Conservation (phyloP, 2,888 invertebrate species). For the Ichneumon xanthorius region DNA sequence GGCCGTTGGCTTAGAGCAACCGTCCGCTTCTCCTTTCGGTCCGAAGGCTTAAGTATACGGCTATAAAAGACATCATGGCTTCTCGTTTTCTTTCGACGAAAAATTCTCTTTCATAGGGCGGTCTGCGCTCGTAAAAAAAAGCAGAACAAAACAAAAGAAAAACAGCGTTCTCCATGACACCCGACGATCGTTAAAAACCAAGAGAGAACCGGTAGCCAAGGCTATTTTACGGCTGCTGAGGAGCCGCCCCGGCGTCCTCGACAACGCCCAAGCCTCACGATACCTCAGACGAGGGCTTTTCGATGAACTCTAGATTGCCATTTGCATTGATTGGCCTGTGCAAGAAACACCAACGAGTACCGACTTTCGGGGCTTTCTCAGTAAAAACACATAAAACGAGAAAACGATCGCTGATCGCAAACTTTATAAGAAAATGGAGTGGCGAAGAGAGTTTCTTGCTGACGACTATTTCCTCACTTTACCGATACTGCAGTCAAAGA, state of each 20-base stretch:
- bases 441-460: slow-evolving; percentile 6
- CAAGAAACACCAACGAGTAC: slow-evolving; percentile 11
- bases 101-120: slow-evolving; percentile 22
- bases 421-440: slow-evolving; percentile 12
- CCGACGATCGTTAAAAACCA: slow-evolving; percentile 64
- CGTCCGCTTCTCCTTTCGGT: slow-evolving; percentile 33
- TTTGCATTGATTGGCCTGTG: slow-evolving; percentile 46
- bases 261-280: slow-evolving; percentile 22
- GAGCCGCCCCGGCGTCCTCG: slow-evolving; percentile 11
- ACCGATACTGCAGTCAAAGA: slow-evolving; percentile 16
- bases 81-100: slow-evolving; percentile 45
- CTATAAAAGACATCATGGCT: slow-evolving; percentile 49
- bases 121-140: slow-evolving; percentile 61
- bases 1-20: slow-evolving; percentile 16
- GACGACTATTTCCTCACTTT: slow-evolving; percentile 14
- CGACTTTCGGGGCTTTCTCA: background rate
- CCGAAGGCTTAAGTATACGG: slow-evolving; percentile 15
- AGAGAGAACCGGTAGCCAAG: slow-evolving; percentile 62
- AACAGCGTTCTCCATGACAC: slow-evolving; percentile 53
- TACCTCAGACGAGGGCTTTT: background rate
- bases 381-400: background rate
- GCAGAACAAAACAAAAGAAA: background rate
- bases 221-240: slow-evolving; percentile 49
- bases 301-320: slow-evolving; percentile 30
- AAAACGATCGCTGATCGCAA: slow-evolving; percentile 17